phyloP scores from a whole-genome alignment of 1,140 invertebrate species.

The Drosophila albomicans region DNA sequence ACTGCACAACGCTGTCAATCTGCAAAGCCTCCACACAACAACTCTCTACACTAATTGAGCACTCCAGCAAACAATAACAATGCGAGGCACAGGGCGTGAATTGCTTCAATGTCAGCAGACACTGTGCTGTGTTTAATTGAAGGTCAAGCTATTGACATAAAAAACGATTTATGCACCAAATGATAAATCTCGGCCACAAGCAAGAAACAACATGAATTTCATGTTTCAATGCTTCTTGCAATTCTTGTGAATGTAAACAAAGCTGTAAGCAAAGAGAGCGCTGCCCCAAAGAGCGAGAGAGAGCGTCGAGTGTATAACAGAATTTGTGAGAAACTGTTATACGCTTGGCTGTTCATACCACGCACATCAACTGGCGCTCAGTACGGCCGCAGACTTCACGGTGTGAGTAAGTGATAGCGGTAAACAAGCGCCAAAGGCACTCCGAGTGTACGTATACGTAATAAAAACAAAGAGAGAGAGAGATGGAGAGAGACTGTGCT shows the following conservation, averaged over 20 bases:
- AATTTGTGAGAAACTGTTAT: constrained; percentile 62
- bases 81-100: constrained; percentile 36
- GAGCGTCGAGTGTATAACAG: constrained; percentile 8
- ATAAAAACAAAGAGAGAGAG: neutral
- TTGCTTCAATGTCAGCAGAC: constrained; percentile 79
- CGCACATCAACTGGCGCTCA: constrained; percentile 30
- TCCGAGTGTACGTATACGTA: neutral
- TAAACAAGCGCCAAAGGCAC: constrained; percentile 5
- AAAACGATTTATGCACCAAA: constrained; percentile 63
- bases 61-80: constrained; percentile 13
- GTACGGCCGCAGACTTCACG: constrained; percentile 58
- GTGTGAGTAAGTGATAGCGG: constrained; percentile 68
- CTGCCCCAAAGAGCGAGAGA: neutral
- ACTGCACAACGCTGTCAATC: constrained; percentile 35
- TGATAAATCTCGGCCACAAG: constrained; percentile 56
- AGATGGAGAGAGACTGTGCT: neutral
- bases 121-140: constrained; percentile 57
- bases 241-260: constrained; percentile 75
- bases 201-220: constrained; percentile 36
- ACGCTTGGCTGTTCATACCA: constrained; percentile 29
- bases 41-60: constrained; percentile 38
- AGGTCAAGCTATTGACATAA: constrained; percentile 72
- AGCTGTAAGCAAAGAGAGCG: constrained; percentile 37
- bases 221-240: constrained; percentile 67
- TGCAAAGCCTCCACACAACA: constrained; percentile 39